phyloP scores from a whole-genome alignment of 23 tunicate species.

The Pegea sp. region DNA sequence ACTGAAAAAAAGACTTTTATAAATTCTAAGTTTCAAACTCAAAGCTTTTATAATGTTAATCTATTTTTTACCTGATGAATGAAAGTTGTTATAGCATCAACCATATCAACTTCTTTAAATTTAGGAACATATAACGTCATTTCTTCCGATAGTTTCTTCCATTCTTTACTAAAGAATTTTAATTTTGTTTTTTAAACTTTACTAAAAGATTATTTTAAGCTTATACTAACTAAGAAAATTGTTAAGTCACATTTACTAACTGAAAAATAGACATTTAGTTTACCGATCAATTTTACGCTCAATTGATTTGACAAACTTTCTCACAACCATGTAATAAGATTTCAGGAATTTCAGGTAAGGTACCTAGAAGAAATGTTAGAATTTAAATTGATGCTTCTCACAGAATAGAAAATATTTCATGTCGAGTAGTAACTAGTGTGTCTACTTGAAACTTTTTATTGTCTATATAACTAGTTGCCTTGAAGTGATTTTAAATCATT shows the following conservation, averaged over 20 bases:
- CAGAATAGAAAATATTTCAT: neutral
- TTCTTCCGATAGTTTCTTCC: conserved; percentile 8
- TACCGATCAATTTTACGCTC: conserved; percentile 6
- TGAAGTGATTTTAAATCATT: neutral
- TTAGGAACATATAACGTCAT: conserved; percentile 38
- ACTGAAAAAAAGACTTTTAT: too few relatives aligned
- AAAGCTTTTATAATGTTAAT: too few relatives aligned
- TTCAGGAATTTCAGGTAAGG: conserved; percentile 33
- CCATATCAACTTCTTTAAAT: conserved; percentile 27
- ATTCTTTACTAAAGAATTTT: conserved; percentile 7
- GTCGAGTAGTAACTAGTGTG: neutral
- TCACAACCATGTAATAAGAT: conserved; percentile 20
- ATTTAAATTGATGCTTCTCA: neutral
- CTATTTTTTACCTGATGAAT: conserved; percentile 76
- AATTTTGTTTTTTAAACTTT: neutral
- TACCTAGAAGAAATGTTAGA: conserved; percentile 4
- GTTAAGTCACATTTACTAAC: too few relatives aligned
- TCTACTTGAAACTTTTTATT: neutral
- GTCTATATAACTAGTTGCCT: neutral
- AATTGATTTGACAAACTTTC: conserved; percentile 15
- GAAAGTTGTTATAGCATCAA: conserved; percentile 38
- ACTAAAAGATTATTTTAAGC: too few relatives aligned
- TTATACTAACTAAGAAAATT: too few relatives aligned
- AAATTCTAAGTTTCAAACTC: too few relatives aligned
- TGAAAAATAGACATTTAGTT: too few relatives aligned